Conservation (phyloP, 2,888 invertebrate species). For the Chaitophorus viminalis region DNA sequence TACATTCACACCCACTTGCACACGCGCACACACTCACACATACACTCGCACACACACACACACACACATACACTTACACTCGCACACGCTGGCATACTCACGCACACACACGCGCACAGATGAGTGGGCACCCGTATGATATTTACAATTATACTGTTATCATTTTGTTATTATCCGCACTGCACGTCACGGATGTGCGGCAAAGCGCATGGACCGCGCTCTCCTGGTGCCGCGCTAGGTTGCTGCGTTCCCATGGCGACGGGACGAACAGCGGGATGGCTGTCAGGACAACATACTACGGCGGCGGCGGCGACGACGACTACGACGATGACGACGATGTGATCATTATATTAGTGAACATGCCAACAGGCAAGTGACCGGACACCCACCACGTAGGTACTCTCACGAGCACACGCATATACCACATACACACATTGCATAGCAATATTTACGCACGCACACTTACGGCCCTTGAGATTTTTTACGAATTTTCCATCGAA, state of each 20-base stretch:
- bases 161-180: constrained; percentile 13
- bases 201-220: constrained; percentile 55
- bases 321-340: neutral
- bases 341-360: constrained; percentile 60
- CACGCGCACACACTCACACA: no score
- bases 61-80: neutral
- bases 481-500: neutral
- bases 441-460: neutral
- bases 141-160: constrained; percentile 1
- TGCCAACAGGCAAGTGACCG: constrained; percentile 59
- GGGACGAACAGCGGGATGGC: constrained; percentile 38
- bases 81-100: no score
- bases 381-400: neutral
- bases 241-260: constrained; percentile 45
- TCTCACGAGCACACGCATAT: neutral
- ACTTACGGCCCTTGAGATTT: neutral
- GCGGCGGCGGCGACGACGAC: neutral
- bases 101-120: neutral
- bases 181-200: constrained; percentile 4
- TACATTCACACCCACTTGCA: no score
- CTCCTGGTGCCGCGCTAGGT: neutral
- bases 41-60: neutral
- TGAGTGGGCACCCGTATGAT: neutral
- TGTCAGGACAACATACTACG: constrained; percentile 13
- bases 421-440: no score